Evolutionary conservation across 2,797 vertebrate species (phyloP).

Genomic region (Chelidonichthys spinosus): DNA sequence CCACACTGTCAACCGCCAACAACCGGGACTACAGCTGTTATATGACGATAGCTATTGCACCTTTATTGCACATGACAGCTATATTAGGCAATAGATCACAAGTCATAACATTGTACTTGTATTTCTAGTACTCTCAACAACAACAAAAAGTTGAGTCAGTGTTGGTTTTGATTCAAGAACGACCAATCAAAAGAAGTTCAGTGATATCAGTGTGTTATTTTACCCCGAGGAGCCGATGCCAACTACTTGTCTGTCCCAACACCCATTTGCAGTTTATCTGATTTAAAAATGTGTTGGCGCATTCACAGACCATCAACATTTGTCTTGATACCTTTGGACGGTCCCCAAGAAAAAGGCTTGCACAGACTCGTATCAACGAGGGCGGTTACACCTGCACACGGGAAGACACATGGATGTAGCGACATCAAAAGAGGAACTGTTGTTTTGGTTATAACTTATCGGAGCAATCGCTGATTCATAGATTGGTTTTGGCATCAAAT

Average conservation of each 20-base stretch:
- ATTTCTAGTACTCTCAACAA: not conserved
- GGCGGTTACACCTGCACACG: not conserved
- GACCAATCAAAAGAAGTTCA: not conserved
- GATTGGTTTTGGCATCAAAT: accelerated
- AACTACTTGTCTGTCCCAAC: slow-evolving; percentile 6
- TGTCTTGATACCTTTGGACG: slow-evolving; percentile 40
- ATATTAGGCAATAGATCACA: not conserved
- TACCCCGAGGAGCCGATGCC: not conserved
- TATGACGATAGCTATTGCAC: not conserved
- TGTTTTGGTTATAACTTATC: not conserved
- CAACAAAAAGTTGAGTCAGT: not conserved
- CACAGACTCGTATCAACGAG: not conserved
- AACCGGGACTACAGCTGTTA: not conserved
- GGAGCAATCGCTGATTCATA: not conserved
- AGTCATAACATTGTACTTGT: not conserved
- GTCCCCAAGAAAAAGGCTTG: slow-evolving; percentile 4
- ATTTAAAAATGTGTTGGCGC: slow-evolving; percentile 25
- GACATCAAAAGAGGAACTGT: not conserved
- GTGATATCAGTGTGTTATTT: not conserved
- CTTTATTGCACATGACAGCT: not conserved
- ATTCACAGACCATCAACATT: slow-evolving; percentile 31
- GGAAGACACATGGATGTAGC: not conserved
- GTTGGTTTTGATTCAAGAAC: not conserved
- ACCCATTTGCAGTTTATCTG: slow-evolving; percentile 10
- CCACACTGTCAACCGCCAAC: not conserved